Conservation (phyloP, 1,140 invertebrate genomes). For the Phortica variegata region DNA sequence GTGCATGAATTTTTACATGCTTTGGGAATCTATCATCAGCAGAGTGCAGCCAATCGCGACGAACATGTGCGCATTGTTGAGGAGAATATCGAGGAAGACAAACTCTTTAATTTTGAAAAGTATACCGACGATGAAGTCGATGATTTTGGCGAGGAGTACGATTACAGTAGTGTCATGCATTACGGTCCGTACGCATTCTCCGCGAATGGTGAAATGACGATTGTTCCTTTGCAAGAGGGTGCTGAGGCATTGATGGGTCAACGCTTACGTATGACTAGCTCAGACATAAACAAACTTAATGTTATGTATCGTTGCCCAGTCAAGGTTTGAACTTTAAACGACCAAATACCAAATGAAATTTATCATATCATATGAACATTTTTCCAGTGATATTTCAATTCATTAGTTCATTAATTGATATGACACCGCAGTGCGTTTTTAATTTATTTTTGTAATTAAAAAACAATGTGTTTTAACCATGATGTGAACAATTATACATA, state of each 20-base stretch:
- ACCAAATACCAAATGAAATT: too few species aligned
- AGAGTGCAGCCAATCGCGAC: conserved; percentile 64
- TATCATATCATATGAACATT: too few species aligned
- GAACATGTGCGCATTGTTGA: conserved; percentile 61
- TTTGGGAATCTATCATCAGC: conserved; percentile 65
- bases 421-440: too few species aligned
- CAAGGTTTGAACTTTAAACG: conserved; percentile 9
- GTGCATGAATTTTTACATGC: conserved; percentile 70
- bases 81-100: conserved; percentile 61
- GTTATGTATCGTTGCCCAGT: conserved; percentile 62
- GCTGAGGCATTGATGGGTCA: conserved; percentile 61
- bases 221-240: conserved; percentile 58
- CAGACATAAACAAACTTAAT: conserved; percentile 66
- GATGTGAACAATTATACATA: too few species aligned
- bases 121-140: conserved; percentile 57
- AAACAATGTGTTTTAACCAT: too few species aligned
- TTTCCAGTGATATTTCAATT: too few species aligned
- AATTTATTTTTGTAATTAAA: too few species aligned
- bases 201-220: conserved; percentile 69
- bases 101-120: conserved; percentile 62
- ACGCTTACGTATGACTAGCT: conserved; percentile 63
- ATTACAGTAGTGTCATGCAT: conserved; percentile 76
- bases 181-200: conserved; percentile 73
- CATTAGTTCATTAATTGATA: too few species aligned
- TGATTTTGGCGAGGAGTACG: conserved; percentile 61